These are phyloP conservation scores for Atrina japonica DNA, from an alignment of 2,888 invertebrate genomes.

Conservation along the genomic window DNA sequence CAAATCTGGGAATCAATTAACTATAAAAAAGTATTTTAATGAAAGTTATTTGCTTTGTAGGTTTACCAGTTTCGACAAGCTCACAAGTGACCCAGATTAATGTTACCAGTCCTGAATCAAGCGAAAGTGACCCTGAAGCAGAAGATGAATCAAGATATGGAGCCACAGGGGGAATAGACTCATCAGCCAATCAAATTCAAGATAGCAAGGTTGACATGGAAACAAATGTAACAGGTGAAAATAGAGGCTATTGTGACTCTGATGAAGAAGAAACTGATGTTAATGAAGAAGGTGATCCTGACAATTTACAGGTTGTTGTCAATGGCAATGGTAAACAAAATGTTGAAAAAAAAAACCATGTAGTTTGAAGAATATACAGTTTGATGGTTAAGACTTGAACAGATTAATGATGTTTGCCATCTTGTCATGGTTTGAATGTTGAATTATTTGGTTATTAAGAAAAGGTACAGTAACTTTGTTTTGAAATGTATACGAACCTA, in stretches of 20 bases:
- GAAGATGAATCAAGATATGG: slow-evolving; percentile 19
- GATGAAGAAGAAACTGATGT: slow-evolving; percentile 12
- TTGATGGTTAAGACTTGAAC: too few relatives aligned
- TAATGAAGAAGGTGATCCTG: not conserved
- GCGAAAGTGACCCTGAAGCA: slow-evolving; percentile 28
- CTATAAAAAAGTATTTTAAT: too few relatives aligned
- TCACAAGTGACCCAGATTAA: slow-evolving; percentile 18
- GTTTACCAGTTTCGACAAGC: too few relatives aligned
- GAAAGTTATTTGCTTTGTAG: too few relatives aligned
- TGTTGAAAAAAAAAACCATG: slow-evolving; percentile 19
- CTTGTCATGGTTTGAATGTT: too few relatives aligned
- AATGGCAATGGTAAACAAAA: slow-evolving; percentile 17
- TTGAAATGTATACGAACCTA: too few relatives aligned
- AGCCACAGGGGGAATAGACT: not conserved
- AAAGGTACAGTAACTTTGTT: too few relatives aligned
- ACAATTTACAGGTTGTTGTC: slow-evolving; percentile 12
- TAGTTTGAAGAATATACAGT: slow-evolving; percentile 24
- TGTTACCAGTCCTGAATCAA: slow-evolving; percentile 5
- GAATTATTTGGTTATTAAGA: too few relatives aligned
- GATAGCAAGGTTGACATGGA: not conserved
- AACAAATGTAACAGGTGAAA: not conserved
- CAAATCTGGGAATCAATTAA: too few relatives aligned
- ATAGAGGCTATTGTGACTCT: slow-evolving; percentile 17
- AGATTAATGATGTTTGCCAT: too few relatives aligned
- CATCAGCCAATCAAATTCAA: not conserved